These are phyloP conservation scores for Bujurquina vittata DNA, from an alignment of 2,113 vertebrate genomes.

Conservation along the genomic window DNA sequence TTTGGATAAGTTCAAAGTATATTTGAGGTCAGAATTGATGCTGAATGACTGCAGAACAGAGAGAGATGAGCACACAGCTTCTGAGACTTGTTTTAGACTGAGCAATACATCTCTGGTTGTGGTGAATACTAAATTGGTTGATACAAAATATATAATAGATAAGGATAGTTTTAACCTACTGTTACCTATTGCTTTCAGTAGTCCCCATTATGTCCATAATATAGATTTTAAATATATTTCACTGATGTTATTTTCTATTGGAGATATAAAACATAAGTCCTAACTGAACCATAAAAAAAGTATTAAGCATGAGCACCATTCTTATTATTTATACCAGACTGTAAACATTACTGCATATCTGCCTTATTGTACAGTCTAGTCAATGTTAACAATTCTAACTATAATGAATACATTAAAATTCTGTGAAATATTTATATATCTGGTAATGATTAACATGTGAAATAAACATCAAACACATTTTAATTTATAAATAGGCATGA, in stretches of 20 bases:
- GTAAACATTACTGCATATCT: background rate
- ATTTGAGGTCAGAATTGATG: background rate
- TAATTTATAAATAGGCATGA: too few relatives aligned
- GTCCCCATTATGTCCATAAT: background rate
- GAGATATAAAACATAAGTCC: background rate
- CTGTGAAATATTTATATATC: background rate
- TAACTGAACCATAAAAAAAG: background rate
- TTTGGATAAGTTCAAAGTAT: background rate
- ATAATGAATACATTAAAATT: background rate
- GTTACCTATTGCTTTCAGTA: background rate
- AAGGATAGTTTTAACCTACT: background rate
- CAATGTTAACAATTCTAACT: background rate
- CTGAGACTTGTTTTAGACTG: background rate
- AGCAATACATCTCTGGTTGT: background rate
- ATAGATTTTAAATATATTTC: background rate
- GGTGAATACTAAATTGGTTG: background rate
- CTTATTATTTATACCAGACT: background rate
- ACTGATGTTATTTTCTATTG: background rate
- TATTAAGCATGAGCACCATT: background rate
- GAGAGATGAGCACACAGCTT: background rate
- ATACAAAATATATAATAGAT: background rate
- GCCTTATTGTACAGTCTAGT: accelerated
- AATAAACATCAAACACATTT: too few relatives aligned
- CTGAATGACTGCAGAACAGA: background rate
- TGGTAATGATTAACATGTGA: too few relatives aligned